Conservation (phyloP, 2,797 vertebrate species). For the Coregonus suidteri region DNA sequence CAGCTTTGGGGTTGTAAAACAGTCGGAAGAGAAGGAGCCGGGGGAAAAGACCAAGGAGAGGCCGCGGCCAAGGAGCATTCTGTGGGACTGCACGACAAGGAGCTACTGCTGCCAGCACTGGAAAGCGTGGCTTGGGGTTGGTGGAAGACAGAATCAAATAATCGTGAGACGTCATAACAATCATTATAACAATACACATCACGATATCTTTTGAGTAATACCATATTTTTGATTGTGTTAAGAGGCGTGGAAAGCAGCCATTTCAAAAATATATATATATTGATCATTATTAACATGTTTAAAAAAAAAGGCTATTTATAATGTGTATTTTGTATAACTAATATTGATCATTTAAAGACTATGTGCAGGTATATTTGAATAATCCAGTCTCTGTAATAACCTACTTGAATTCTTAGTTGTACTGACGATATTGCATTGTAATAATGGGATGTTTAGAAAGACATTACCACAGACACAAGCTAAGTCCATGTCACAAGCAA, state of each 20-base stretch:
- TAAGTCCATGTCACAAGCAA: not conserved
- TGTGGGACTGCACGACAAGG: slow-evolving; percentile 6
- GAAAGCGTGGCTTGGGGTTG: slow-evolving; percentile 11
- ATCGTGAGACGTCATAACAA: slow-evolving; percentile 8
- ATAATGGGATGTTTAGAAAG: not conserved
- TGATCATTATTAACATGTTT: not conserved
- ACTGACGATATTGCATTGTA: not conserved
- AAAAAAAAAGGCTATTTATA: not conserved
- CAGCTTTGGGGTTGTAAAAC: slow-evolving; percentile 3
- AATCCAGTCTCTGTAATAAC: not conserved
- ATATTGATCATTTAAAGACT: not conserved
- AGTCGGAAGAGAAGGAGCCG: not conserved
- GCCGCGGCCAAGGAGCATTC: not conserved
- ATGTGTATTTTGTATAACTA: not conserved
- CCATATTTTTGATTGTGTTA: not conserved
- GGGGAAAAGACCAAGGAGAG: not conserved
- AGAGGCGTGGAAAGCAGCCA: not conserved
- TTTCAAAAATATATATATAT: not conserved
- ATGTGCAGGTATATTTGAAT: not conserved
- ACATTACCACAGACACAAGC: not conserved
- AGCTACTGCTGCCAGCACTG: not conserved
- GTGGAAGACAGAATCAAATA: slow-evolving; percentile 9
- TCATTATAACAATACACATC: not conserved
- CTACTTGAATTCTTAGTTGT: not conserved
- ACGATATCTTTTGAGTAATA: not conserved